Evolutionary conservation across 2,797 vertebrate genomes (phyloP), one percentile per base, ranked within the genome.

Genomic region (Erpetoichthys calabaricus): DNA sequence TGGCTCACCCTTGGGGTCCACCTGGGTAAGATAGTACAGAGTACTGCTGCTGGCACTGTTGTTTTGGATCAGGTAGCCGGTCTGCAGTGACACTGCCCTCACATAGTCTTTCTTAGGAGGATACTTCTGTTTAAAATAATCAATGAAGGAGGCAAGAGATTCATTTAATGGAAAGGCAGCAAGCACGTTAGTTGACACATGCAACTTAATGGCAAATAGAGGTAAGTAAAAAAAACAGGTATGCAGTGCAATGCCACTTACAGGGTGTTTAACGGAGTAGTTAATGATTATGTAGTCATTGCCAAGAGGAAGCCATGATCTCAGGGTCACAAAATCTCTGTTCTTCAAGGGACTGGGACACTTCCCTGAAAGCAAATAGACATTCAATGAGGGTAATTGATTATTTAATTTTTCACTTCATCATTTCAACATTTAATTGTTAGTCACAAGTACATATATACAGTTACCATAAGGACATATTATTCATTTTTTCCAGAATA

Each of bases 231-330:
- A n/a, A n/a, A n/a, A n/a, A n/a, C n/a, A n/a, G n/a, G n/a, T n/a
- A n/a, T n/a, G n/a, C n/a, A n/a, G n/a, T n/a, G n/a, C n/a, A n/a
- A n/a, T n/a, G n/a, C n/a, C n/a, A 68, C 77, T 72, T 77, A 94
- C 90, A 70, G 89, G 86, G 69, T 92, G 88, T 74, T 92, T 92
- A 70, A 91, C 89, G 0, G 91, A 92, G 85, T 89, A 90, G 80
- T 92, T 91, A 76, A 93, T 88, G 71, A 91, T 96, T 73, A 93
- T 79, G 78, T 86, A 94, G 76, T 91, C 85, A 0, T 71, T 83
- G 64, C 83, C 90, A 1, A 95, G 81, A 41, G 88, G 89, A 65
- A 94, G 83, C 91, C 91, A 89, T 44, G 87, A 92, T 8, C 88
- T 80, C 81, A 90, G 77, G 3, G 86, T 89, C 60, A 97, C 86